Evolutionary conservation across 2,888 invertebrate species (phyloP).

Genomic region (Elaeidobius kamerunicus): DNA sequence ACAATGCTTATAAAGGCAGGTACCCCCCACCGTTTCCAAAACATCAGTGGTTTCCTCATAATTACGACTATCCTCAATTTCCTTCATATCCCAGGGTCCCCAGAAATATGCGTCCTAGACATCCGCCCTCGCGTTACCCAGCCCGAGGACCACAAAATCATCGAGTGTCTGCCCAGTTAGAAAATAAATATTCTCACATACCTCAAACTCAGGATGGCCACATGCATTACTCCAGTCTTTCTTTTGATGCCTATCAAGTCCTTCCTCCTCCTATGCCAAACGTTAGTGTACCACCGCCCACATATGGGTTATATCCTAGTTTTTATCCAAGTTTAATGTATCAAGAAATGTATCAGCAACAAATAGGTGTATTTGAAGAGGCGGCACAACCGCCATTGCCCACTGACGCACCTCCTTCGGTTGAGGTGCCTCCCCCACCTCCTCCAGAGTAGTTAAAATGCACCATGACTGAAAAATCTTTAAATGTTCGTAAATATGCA

Average conservation of each 20-base stretch:
- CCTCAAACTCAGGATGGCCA: too few relatives aligned
- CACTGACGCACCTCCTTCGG: slow-evolving; percentile 56
- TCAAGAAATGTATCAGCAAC: slow-evolving; percentile 41
- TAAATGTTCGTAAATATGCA: too few relatives aligned
- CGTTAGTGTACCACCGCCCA: slow-evolving; percentile 41
- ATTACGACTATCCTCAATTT: slow-evolving; percentile 1
- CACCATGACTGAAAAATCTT: too few relatives aligned
- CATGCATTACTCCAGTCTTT: too few relatives aligned
- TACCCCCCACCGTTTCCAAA: not conserved
- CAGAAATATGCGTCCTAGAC: slow-evolving; percentile 1
- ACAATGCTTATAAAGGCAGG: slow-evolving; percentile 6
- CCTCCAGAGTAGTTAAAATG: slow-evolving; percentile 48
- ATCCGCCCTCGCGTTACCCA: slow-evolving; percentile 9
- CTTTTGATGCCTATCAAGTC: slow-evolving; percentile 38
- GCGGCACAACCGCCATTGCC: slow-evolving; percentile 52
- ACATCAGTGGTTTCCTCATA: slow-evolving; percentile 4
- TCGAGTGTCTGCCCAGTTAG: slow-evolving; percentile 7
- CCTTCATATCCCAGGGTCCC: slow-evolving; percentile 6
- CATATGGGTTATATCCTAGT: slow-evolving; percentile 32
- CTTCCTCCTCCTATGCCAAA: slow-evolving; percentile 36
- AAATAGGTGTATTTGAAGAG: slow-evolving; percentile 4
- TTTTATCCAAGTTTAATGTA: slow-evolving; percentile 44
- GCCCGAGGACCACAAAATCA: slow-evolving; percentile 3
- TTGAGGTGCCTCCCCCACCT: slow-evolving; percentile 59
- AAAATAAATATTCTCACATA: slow-evolving; percentile 5